Evolutionary conservation across 2,888 invertebrate species (phyloP).

Genomic region (Allolobophora icterica): DNA sequence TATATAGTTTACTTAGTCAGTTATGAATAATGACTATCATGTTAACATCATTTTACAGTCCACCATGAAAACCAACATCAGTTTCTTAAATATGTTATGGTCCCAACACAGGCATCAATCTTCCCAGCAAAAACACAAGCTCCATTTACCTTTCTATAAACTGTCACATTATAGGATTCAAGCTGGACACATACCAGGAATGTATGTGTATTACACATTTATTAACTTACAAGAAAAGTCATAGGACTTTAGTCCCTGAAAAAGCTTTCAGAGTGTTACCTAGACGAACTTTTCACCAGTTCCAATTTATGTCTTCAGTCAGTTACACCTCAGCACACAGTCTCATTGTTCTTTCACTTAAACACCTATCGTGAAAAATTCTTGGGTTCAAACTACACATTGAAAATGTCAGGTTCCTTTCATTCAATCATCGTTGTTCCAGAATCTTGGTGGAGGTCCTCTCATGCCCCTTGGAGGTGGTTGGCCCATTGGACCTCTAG

Average conservation of each 20-base stretch:
- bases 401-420: background rate
- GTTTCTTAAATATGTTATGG: background rate
- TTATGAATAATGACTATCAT: background rate
- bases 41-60: background rate
- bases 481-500: slow-evolving; percentile 29
- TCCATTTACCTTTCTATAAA: background rate
- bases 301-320: background rate
- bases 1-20: background rate
- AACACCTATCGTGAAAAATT: background rate
- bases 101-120: background rate
- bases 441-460: slow-evolving; percentile 35
- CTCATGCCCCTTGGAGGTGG: slow-evolving; percentile 34
- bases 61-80: background rate
- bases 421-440: slow-evolving; percentile 22
- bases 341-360: background rate
- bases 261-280: background rate
- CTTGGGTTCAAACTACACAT: background rate
- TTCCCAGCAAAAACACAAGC: too few species aligned
- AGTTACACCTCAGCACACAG: background rate
- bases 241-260: background rate
- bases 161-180: background rate
- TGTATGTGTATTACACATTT: background rate
- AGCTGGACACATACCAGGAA: background rate
- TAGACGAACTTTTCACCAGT: background rate
- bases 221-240: too few species aligned